Evolutionary conservation across 2,888 invertebrate genomes (phyloP).

Genomic region (Congeria kusceri): DNA sequence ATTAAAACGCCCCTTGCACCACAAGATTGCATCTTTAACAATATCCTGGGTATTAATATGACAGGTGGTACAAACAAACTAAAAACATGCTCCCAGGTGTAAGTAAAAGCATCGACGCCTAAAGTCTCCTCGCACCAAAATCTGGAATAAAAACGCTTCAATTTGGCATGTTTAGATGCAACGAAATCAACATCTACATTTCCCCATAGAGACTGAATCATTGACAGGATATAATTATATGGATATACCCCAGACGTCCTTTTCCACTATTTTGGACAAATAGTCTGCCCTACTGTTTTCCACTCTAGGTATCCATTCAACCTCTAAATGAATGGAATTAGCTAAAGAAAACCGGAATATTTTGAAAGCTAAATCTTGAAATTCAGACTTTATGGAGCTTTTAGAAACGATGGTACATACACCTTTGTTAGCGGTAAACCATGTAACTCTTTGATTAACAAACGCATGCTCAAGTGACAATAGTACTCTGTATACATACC

Average conservation of each 20-base stretch:
- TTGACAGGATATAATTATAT: conserved; percentile 12
- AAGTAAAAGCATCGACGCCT: conserved; percentile 45
- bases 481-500: conserved; percentile 35
- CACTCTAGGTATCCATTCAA: conserved; percentile 28
- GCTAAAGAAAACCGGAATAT: conserved; percentile 15
- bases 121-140: conserved; percentile 34
- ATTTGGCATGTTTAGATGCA: conserved; percentile 46
- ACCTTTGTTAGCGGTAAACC: conserved; percentile 34
- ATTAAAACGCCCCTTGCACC: conserved; percentile 32
- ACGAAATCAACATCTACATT: conserved; percentile 49
- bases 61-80: conserved; percentile 54
- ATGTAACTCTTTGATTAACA: conserved; percentile 33
- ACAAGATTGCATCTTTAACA: conserved; percentile 34
- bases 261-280: conserved; percentile 24
- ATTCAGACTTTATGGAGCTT: conserved; percentile 36
- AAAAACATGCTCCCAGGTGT: conserved; percentile 28
- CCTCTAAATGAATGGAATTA: conserved; percentile 23
- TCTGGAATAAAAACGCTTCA: conserved; percentile 45
- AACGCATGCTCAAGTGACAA: conserved; percentile 17
- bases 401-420: conserved; percentile 26
- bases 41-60: conserved; percentile 22
- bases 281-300: conserved; percentile 21
- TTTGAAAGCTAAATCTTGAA: conserved; percentile 30
- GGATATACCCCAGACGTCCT: conserved; percentile 32
- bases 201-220: conserved; percentile 35